phyloP scores from a whole-genome alignment of 2,797 vertebrate genomes.

The Acanthurus lineatus region DNA sequence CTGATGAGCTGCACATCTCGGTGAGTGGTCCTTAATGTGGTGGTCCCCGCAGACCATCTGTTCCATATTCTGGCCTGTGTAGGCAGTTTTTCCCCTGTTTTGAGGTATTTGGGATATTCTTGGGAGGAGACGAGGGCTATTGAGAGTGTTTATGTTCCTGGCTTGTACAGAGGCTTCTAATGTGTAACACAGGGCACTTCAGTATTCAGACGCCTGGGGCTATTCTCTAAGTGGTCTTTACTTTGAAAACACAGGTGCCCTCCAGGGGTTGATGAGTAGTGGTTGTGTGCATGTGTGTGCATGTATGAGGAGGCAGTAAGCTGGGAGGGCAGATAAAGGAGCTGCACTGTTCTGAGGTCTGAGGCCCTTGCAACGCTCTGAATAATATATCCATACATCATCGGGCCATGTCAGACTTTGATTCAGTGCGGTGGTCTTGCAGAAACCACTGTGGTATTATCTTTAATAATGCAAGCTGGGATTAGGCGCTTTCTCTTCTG shows the following conservation, averaged over 20 bases:
- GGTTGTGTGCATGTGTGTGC: constrained; percentile 71
- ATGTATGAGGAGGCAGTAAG: constrained; percentile 64
- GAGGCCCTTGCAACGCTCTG: constrained; percentile 69
- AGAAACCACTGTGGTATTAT: constrained; percentile 85
- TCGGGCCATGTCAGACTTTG: constrained; percentile 83
- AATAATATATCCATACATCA: constrained; percentile 88
- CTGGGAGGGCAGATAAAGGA: constrained; percentile 74
- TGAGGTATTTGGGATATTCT: constrained; percentile 75
- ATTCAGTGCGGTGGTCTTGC: constrained; percentile 83
- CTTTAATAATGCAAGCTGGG: constrained; percentile 87
- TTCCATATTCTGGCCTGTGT: constrained; percentile 61
- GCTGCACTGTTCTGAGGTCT: constrained; percentile 66
- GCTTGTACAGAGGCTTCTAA: constrained; percentile 78
- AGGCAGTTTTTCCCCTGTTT: constrained; percentile 53
- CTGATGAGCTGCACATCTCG: constrained; percentile 48
- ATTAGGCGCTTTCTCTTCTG: constrained; percentile 83
- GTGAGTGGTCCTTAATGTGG: constrained; percentile 64
- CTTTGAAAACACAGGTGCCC: constrained; percentile 88
- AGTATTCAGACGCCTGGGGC: constrained; percentile 83
- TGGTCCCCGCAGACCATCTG: constrained; percentile 62
- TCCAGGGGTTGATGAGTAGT: constrained; percentile 82
- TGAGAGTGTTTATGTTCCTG: constrained; percentile 81
- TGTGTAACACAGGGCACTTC: constrained; percentile 81
- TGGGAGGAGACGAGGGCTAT: constrained; percentile 76
- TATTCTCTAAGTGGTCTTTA: constrained; percentile 90